These are phyloP conservation scores for Boloria euphrosyne DNA, from an alignment of 2,888 invertebrate species.

Conservation along the genomic window DNA sequence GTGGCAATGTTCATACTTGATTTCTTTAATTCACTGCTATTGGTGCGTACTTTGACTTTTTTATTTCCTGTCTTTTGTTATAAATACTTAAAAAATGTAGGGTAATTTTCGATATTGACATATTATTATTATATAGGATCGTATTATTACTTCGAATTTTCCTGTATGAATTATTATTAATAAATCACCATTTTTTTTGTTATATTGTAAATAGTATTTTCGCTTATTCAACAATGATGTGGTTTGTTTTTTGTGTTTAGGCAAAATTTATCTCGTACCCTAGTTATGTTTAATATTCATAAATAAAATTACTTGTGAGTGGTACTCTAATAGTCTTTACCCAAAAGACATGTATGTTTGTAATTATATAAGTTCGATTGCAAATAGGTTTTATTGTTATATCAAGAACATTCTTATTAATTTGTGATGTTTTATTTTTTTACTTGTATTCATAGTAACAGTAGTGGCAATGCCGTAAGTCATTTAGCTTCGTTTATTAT, in stretches of 20 bases:
- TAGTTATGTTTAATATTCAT: constrained; percentile 9
- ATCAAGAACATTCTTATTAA: neutral
- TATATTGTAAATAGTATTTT: neutral
- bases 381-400: constrained; percentile 3
- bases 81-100: no score
- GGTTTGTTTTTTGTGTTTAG: neutral
- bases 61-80: no score
- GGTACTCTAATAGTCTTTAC: constrained; percentile 10
- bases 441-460: constrained; percentile 8
- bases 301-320: neutral
- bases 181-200: neutral
- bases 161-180: neutral
- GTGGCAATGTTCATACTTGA: no score
- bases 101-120: no score
- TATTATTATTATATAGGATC: no score
- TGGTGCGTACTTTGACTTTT: no score
- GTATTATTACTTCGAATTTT: no score
- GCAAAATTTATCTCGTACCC: neutral
- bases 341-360: constrained; percentile 11
- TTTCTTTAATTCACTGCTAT: no score
- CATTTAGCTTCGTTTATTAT: constrained; percentile 6
- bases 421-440: constrained; percentile 11
- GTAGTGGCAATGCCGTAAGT: constrained; percentile 15
- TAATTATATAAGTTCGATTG: constrained; percentile 33
- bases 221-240: neutral